A percentile compares a stretch with the other conserved stretches of the same genome.
Evolutionary conservation across 2,797 vertebrate species (phyloP).

Genomic region (Enteromius mattozi): DNA sequence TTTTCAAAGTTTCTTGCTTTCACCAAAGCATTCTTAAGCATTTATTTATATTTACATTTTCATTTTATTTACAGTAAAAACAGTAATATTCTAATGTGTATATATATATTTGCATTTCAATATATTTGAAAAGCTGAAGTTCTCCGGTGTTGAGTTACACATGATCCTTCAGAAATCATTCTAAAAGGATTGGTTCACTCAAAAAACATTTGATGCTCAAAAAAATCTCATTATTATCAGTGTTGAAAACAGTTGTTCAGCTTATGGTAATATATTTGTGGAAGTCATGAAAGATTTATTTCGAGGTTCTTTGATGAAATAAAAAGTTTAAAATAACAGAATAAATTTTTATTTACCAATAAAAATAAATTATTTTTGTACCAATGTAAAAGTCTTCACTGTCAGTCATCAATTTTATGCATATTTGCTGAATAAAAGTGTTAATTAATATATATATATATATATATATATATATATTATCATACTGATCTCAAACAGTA

Average conservation of each 20-base stretch:
- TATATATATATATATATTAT: not conserved
- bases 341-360: not conserved
- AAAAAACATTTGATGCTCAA: not conserved
- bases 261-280: not conserved
- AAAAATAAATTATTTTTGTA: not conserved
- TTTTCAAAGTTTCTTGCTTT: not conserved
- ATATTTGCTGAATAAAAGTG: not conserved
- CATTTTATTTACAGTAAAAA: not conserved
- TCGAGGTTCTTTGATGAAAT: not conserved
- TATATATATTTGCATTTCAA: not conserved
- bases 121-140: not conserved
- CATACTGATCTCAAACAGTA: not conserved
- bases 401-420: not conserved
- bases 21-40: not conserved
- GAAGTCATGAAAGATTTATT: not conserved
- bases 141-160: not conserved
- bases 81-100: not conserved
- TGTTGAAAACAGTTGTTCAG: not conserved
- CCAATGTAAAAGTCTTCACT: not conserved
- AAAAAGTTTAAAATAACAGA: not conserved
- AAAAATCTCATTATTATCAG: not conserved
- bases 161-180: not conserved
- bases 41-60: not conserved
- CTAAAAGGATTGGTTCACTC: not conserved
- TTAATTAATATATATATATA: not conserved